A percentile compares a stretch with the other conserved stretches of the same genome.
These are phyloP conservation scores for Oostethus manadensis DNA, from an alignment of 2,113 vertebrate genomes.

Conservation along the genomic window DNA sequence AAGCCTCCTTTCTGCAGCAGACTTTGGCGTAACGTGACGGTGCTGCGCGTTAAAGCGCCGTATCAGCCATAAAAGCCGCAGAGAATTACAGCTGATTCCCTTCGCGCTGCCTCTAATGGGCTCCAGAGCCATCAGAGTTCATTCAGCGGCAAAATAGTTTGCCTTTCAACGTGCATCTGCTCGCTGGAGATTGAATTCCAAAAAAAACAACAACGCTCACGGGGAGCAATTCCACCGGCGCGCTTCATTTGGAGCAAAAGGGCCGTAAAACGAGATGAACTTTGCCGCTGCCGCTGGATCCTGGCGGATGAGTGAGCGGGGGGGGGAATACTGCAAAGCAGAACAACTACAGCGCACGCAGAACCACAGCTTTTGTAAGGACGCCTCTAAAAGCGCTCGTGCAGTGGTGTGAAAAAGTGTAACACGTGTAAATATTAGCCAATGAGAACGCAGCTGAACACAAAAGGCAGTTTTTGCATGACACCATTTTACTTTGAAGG, in stretches of 20 bases:
- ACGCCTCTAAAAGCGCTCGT: no score
- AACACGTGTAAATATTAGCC: no score
- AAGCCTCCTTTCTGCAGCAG: no score
- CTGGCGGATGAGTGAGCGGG: no score
- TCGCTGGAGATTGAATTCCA: conserved; percentile 6
- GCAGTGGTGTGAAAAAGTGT: no score
- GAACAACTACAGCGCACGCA: neutral
- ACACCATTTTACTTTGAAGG: no score
- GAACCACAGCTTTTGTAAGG: no score
- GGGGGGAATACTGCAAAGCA: neutral
- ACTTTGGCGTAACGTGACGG: no score
- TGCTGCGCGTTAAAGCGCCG: neutral
- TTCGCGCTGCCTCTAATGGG: conserved; percentile 3
- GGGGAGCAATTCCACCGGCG: conserved; percentile 18
- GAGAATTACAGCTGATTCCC: conserved; percentile 7
- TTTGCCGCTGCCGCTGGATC: conserved; percentile 26
- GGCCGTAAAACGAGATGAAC: conserved; percentile 24
- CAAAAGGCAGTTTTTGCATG: no score
- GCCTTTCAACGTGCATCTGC: conserved; percentile 5
- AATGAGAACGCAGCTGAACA: no score
- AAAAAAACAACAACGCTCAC: neutral
- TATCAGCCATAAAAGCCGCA: conserved; percentile 2
- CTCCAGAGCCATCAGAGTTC: conserved; percentile 11
- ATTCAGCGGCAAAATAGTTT: conserved; percentile 3
- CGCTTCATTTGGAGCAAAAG: conserved; percentile 33